A percentile compares a stretch with the other conserved stretches of the same genome.
These are phyloP conservation scores for Leucoptera coffeella DNA, from an alignment of 2,888 invertebrate species.

Conservation along the genomic window DNA sequence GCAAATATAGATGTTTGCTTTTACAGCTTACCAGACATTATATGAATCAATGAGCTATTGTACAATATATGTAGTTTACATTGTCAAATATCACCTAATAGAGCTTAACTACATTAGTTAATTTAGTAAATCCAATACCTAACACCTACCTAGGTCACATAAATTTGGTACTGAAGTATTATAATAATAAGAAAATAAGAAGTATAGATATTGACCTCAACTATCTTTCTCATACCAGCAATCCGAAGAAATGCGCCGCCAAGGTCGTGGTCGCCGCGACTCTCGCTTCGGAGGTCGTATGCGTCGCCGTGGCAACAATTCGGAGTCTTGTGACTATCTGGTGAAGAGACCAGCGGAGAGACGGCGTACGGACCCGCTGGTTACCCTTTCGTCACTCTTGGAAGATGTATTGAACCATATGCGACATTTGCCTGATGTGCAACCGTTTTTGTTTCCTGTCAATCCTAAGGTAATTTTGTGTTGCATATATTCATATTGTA, in stretches of 20 bases:
- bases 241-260: constrained; percentile 76
- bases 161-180: too few species aligned
- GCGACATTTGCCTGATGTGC: constrained; percentile 85
- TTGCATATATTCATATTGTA: constrained; percentile 1
- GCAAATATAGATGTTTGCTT: too few species aligned
- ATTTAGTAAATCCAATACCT: too few species aligned
- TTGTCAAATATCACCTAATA: too few species aligned
- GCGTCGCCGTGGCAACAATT: constrained; percentile 23
- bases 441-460: constrained; percentile 91
- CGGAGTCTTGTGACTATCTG: constrained; percentile 70
- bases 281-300: constrained; percentile 22
- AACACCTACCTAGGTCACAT: too few species aligned
- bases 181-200: too few species aligned
- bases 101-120: too few species aligned
- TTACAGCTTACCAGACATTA: too few species aligned
- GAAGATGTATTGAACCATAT: constrained; percentile 91
- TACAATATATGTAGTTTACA: too few species aligned
- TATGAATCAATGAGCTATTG: too few species aligned
- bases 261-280: constrained; percentile 63
- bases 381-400: constrained; percentile 85
- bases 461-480: constrained; percentile 67
- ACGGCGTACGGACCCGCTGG: constrained; percentile 91
- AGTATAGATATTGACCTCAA: too few species aligned
- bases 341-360: constrained; percentile 83
- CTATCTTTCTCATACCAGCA: too few species aligned